These are phyloP conservation scores for Avahi laniger DNA, from an alignment of 2,797 vertebrate species.

Conservation along the genomic window DNA sequence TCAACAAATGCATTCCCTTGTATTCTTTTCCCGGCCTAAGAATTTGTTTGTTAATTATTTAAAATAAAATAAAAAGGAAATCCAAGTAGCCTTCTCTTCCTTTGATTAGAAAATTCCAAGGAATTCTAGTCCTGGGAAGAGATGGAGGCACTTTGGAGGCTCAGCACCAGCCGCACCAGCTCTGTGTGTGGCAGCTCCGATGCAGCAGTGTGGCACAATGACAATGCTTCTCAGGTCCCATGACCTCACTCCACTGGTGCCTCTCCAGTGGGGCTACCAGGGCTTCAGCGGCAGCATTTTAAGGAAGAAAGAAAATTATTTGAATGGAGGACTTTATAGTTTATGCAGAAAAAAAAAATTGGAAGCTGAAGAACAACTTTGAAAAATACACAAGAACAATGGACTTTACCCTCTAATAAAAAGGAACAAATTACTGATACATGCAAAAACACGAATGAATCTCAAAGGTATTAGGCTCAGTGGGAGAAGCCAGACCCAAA, in stretches of 20 bases:
- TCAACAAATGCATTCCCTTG: not conserved
- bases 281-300: not conserved
- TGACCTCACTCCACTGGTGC: rapidly evolving
- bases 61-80: not conserved
- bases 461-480: not conserved
- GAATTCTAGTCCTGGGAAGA: not conserved
- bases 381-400: not conserved
- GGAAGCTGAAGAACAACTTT: not conserved
- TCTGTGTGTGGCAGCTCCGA: no score
- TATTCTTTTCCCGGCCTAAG: not conserved
- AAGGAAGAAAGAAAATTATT: not conserved
- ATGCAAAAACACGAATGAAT: not conserved
- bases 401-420: not conserved
- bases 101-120: not conserved
- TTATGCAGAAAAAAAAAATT: not conserved
- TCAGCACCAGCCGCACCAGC: no score
- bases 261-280: not conserved
- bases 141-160: no score
- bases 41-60: not conserved
- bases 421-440: not conserved
- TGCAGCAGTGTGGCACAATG: rapidly evolving
- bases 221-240: not conserved
- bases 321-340: not conserved
- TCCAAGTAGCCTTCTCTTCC: not conserved
- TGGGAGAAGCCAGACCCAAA: not conserved